A percentile compares a stretch with the other conserved stretches of the same genome.
Conservation (phyloP, 2,888 invertebrate genomes). For the Flexamia atlantica region DNA sequence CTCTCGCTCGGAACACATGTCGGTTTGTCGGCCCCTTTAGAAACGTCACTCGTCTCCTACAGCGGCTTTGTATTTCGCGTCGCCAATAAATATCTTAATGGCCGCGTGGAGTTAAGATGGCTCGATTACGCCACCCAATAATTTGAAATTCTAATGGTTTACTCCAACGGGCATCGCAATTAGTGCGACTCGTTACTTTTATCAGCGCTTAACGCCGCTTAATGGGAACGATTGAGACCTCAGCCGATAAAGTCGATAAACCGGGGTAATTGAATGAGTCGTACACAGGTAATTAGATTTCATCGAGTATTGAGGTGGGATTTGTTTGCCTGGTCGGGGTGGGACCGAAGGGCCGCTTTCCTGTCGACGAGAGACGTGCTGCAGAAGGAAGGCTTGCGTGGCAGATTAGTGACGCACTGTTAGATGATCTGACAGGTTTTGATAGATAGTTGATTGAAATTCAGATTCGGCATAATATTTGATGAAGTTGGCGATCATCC, state of each 20-base stretch:
- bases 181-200: conserved; percentile 50
- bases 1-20: conserved; percentile 55
- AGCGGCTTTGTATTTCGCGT: conserved; percentile 39
- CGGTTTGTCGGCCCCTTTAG: conserved; percentile 32
- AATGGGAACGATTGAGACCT: conserved; percentile 36
- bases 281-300: conserved; percentile 26
- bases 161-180: conserved; percentile 51
- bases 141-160: conserved; percentile 59
- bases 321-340: background rate
- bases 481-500: too few species aligned
- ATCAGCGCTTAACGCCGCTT: conserved; percentile 24
- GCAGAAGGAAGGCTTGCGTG: too few species aligned
- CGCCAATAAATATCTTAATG: conserved; percentile 58
- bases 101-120: conserved; percentile 50
- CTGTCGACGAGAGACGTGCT: too few species aligned
- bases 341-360: too few species aligned
- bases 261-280: conserved; percentile 28
- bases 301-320: background rate
- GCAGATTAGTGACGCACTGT: too few species aligned
- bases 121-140: conserved; percentile 36
- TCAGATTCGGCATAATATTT: too few species aligned
- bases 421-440: too few species aligned
- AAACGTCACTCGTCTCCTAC: conserved; percentile 13
- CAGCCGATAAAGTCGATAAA: background rate
- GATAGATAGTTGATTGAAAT: too few species aligned